phyloP scores from a whole-genome alignment of 1,140 invertebrate genomes.

The Ceratitis capitata region DNA sequence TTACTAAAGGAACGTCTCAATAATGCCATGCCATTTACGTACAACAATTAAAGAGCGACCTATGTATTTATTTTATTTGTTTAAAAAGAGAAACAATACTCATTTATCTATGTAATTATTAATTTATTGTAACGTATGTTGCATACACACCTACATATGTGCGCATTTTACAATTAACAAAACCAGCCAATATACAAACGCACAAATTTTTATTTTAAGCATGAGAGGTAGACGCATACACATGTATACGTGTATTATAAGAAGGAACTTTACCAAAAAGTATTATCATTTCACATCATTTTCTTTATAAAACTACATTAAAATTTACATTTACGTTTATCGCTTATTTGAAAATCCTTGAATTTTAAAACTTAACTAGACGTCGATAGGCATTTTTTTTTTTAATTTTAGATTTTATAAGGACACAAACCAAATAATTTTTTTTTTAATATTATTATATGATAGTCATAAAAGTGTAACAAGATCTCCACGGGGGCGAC shows the following conservation, averaged over 20 bases:
- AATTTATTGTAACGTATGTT: not conserved
- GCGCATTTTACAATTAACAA: not conserved
- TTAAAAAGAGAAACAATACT: not conserved
- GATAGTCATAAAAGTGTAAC: too few relatives aligned
- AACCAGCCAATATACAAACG: not conserved
- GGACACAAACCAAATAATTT: too few relatives aligned
- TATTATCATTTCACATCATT: constrained; percentile 16
- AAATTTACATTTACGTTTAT: not conserved
- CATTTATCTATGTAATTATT: not conserved
- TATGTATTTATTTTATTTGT: not conserved
- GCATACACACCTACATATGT: not conserved
- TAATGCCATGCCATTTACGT: constrained; percentile 64
- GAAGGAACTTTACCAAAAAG: constrained; percentile 16
- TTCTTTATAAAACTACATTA: not conserved
- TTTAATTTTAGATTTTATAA: too few relatives aligned
- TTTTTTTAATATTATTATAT: too few relatives aligned
- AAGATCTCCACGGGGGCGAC: too few relatives aligned
- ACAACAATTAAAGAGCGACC: constrained; percentile 49
- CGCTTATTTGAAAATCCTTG: too few relatives aligned
- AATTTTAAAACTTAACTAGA: too few relatives aligned
- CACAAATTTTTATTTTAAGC: not conserved
- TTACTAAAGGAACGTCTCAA: constrained; percentile 63
- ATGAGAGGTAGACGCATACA: not conserved
- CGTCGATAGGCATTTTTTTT: too few relatives aligned
- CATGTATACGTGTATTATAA: not conserved